A percentile compares a stretch with the other conserved stretches of the same genome.
phyloP scores from a whole-genome alignment of 2,113 vertebrate species.

The Coturnix japonica region DNA sequence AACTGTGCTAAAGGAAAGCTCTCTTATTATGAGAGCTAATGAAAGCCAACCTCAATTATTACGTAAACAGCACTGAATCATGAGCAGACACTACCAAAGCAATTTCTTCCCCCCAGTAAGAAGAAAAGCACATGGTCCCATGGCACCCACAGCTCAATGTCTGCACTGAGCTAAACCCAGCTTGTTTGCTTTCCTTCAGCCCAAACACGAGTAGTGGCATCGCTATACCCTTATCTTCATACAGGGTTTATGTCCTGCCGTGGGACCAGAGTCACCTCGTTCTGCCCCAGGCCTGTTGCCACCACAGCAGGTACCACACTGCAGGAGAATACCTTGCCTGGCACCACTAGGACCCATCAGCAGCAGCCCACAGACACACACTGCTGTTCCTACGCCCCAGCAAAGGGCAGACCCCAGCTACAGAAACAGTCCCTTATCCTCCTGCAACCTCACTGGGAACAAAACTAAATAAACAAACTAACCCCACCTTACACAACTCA shows the following conservation, averaged over 20 bases:
- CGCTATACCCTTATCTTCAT: background rate
- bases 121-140: background rate
- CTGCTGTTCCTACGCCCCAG: no score
- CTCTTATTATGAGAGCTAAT: constrained; percentile 38
- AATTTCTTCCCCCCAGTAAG: background rate
- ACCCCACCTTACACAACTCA: background rate
- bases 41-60: constrained; percentile 45
- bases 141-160: background rate
- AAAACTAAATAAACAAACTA: background rate
- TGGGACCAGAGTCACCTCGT: background rate
- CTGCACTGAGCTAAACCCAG: background rate
- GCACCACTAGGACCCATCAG: no score
- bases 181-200: background rate
- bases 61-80: constrained; percentile 24
- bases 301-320: background rate
- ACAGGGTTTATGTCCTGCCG: background rate
- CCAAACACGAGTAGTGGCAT: background rate
- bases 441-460: background rate
- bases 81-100: constrained; percentile 1
- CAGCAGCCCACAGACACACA: background rate
- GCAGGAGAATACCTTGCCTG: background rate
- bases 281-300: background rate
- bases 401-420: background rate
- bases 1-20: background rate
- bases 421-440: background rate